phyloP scores from a whole-genome alignment of 1,140 invertebrate species.

The Apis florea region DNA sequence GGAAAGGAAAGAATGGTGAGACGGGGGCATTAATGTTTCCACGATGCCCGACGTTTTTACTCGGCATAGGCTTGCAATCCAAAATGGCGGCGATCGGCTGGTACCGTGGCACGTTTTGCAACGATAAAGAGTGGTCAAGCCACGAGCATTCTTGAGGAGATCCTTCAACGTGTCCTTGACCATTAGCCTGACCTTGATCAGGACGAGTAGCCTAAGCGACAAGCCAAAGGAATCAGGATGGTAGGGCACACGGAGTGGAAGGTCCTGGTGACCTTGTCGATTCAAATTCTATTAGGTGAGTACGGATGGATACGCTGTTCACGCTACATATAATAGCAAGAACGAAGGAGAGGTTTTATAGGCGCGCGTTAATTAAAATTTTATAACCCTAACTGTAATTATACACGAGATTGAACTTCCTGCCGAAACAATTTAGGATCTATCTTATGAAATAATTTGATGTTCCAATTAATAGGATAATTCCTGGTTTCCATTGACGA shows the following conservation, averaged over 20 bases:
- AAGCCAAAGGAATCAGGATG: slow-evolving; percentile 47
- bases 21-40: slow-evolving; percentile 49
- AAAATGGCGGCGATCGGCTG: slow-evolving; percentile 60
- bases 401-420: neutral
- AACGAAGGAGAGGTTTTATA: neutral
- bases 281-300: slow-evolving; percentile 56
- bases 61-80: slow-evolving; percentile 48
- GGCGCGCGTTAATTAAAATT: neutral
- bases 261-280: slow-evolving; percentile 52
- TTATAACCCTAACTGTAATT: neutral
- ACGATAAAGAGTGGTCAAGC: slow-evolving; percentile 36
- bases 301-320: neutral
- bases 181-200: slow-evolving; percentile 22
- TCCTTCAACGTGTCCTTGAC: slow-evolving; percentile 39
- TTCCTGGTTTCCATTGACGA: neutral
- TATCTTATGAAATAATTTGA: neutral
- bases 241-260: slow-evolving; percentile 17
- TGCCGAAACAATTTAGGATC: neutral
- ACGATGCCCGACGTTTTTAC: slow-evolving; percentile 48
- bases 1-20: slow-evolving; percentile 60
- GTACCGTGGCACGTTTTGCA: slow-evolving; percentile 47
- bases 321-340: too few species aligned
- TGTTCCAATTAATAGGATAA: neutral
- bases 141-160: slow-evolving; percentile 26
- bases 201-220: neutral